phyloP scores from a whole-genome alignment of 2,888 invertebrate species.

The Neoscelio sp. region DNA sequence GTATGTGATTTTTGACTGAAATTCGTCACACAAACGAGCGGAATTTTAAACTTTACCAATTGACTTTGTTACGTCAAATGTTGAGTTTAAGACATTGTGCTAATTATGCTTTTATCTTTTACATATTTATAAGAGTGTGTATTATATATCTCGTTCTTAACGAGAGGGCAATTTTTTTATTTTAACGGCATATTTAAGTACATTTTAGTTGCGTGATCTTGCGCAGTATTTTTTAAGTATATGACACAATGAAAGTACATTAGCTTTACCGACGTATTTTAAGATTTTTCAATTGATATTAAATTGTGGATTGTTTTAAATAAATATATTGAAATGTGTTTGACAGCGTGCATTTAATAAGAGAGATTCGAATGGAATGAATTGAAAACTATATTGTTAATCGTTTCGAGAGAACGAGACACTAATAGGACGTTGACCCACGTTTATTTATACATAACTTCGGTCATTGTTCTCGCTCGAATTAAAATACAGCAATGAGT shows the following conservation, averaged over 20 bases:
- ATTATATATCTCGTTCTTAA: constrained; percentile 17
- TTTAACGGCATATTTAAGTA: constrained; percentile 19
- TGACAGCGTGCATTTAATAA: constrained; percentile 4
- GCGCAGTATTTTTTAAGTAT: constrained; percentile 32
- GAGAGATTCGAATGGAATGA: constrained; percentile 11
- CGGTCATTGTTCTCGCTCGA: constrained; percentile 4
- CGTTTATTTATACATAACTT: constrained; percentile 8
- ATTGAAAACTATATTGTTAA: constrained; percentile 1
- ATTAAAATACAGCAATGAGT: background rate
- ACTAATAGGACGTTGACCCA: constrained; percentile 26
- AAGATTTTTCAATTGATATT: constrained; percentile 29
- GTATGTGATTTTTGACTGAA: too few relatives aligned
- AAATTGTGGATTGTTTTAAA: constrained; percentile 38
- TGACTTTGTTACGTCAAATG: background rate
- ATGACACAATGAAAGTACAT: constrained; percentile 29
- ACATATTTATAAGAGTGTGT: constrained; percentile 20
- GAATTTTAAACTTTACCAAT: background rate
- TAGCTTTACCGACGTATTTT: constrained; percentile 29
- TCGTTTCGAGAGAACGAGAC: background rate
- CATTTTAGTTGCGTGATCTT: constrained; percentile 25
- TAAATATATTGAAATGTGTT: constrained; percentile 16
- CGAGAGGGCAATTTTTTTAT: constrained; percentile 11
- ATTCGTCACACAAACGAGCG: too few relatives aligned
- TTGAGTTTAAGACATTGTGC: background rate
- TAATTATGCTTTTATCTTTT: constrained; percentile 29